Base-by-base conservation (phyloP, 2,113 vertebrate genomes). In the Eptesicus fuscus region DNA sequence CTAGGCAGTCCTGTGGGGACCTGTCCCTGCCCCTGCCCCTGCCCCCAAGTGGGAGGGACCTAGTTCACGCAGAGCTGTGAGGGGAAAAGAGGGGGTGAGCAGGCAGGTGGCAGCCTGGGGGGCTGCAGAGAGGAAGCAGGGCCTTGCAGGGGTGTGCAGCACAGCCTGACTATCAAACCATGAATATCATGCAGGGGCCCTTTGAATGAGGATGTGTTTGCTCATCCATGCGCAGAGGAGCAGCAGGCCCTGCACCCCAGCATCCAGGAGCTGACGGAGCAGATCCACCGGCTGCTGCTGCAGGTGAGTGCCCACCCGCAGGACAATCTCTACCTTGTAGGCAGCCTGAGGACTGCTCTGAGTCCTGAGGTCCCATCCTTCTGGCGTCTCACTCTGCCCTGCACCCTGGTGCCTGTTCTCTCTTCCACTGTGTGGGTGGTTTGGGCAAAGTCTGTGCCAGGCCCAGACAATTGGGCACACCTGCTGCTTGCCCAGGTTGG, bases 151-250 rank as follows among this genome's bases (percentile, higher is more conserved):
- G 37, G 17, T 28, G 5, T 6, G 44, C 61, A 4, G 22, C 23
- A 1, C 35, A 51, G 25, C 42, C 40, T 61, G 1, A 13, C 77
- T 94, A 9, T 95, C 7, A 7, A 65, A 37, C 18, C 0, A 8
- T 49, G 53, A 0, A 13, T 5, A 93, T 96, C 95, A 2, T 40
- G 1, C 98, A 99, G 99, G 97, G 99, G 99, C 71, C 99, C 99
- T 4, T 98, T 99, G 95, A 99, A 99, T 82, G 99, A 99, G 98
- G 99, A 99, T 1, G 98, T 99, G 63, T 99, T 99, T 2, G 98
- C 98, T 63, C 99, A 98, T 0, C 79, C 87, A 0, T 94, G 97
- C 7, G 82, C 94, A 2, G 99, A 99, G 95, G 98, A 98, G 42
- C 99, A 99, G 98, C 99, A 99, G 98, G 96, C 98, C 30, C 96